Base-by-base conservation (phyloP, 2,888 invertebrate genomes). In the Acanthoscelides obtectus region DNA sequence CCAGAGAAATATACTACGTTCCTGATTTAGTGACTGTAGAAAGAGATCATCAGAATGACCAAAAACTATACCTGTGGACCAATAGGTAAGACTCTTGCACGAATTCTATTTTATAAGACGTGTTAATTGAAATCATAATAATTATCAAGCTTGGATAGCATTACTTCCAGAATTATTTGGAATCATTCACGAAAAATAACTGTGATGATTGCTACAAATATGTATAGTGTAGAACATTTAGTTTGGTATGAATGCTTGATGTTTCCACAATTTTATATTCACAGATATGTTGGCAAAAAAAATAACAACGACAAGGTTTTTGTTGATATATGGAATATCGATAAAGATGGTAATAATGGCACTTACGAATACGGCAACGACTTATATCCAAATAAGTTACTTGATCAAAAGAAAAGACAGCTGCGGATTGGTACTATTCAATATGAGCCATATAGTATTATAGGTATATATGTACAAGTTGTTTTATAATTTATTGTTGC, bases 391-490 rank as follows among this genome's bases (percentile, higher is more conserved):
- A 72, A 81, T 73, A 81, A 81, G 71, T 86, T 81, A 74, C 77
- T 70, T 77, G 87, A 68, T 86, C 88, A 83, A 73, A 71, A 78
- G 71, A 83, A 83, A 66, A 79, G 83, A 82, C 78, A 76, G 0
- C 77, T 90, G 4, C 87, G 83, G 79, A 85, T 89, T 22, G 88
- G 89, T 8, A 87, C 87, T 72, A 90, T 91, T 80, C 87, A 86
- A 63, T 91, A 91, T 78, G 88, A 88, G 77, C 91, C 91, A 0
- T 91, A 90, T 78, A 85, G 85, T n/a, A 83, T 90, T 69, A 75
- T 83, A 25, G 83, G 84, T 83, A 79, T 12, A 63, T 19, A 63
- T 12, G 19, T 12, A 63, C 8, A 63, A 63, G 63, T 63, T 19
- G 8, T 63, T 63, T 63, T 63, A 63, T 63, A 12, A 63, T 63